Conservation (phyloP, 92 coral and sea anemone species). For the Chrysogorgia sp. region DNA sequence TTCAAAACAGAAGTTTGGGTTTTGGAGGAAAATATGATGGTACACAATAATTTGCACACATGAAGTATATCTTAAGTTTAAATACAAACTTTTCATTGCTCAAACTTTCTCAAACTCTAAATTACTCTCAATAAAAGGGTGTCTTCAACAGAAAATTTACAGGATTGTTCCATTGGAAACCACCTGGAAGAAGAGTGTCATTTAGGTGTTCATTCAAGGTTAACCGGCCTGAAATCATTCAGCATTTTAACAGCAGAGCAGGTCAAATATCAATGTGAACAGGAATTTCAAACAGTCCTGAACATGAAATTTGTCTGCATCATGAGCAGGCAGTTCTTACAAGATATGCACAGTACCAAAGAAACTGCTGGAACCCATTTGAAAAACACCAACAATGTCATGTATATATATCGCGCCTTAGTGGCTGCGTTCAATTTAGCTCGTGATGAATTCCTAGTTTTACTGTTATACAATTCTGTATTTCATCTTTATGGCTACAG, state of each 20-base stretch:
- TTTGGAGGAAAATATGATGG: no score
- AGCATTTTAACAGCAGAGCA: constrained; percentile 27
- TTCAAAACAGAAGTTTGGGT: no score
- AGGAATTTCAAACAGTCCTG: constrained; percentile 36
- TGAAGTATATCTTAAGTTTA: no score
- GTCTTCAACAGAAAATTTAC: constrained; percentile 17
- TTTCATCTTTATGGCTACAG: no score
- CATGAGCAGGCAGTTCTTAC: constrained; percentile 43
- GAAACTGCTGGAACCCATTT: constrained; percentile 45
- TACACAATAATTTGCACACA: no score
- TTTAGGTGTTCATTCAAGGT: constrained; percentile 26
- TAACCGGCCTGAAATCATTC: constrained; percentile 43
- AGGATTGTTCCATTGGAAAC: constrained; percentile 36
- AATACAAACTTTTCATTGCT: no score
- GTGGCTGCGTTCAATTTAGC: no score
- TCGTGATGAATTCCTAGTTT: no score
- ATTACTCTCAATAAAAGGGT: neutral
- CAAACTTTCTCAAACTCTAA: neutral
- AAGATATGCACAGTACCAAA: constrained; percentile 33
- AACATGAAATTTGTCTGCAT: constrained; percentile 38
- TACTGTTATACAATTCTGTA: no score
- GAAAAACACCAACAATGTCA: constrained; percentile 27
- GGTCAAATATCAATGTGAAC: constrained; percentile 32
- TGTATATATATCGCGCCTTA: no score
- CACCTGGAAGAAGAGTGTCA: constrained; percentile 49